Evolutionary conservation across 2,797 vertebrate genomes (phyloP), one percentile per base, ranked within the genome.

Genomic region (Sebastes variabilis): DNA sequence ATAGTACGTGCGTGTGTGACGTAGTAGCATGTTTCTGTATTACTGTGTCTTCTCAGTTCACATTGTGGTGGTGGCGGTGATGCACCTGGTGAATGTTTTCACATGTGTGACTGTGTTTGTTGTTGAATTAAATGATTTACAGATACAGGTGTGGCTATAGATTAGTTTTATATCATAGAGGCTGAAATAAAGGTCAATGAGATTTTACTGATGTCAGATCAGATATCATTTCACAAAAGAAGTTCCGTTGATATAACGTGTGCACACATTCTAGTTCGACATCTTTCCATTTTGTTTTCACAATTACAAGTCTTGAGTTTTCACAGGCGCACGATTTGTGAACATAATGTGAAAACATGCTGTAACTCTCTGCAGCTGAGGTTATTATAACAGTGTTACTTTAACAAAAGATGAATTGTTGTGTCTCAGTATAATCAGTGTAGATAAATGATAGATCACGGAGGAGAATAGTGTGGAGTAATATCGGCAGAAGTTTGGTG

Each of bases 1-100:
- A 65, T 22, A 24, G 11, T 3, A 1, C 4, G 22, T 54, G 14
- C 14, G 11, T 32, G n/a, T 65, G 12, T 52, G 74, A 77, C 18
- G 22, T 77, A 38, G 38, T 22, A 20, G 9, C 5, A 2, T 46
- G 38, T 75, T 77, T 84, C 75, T 79, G 8, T 75, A 38, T 80
- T 71, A 79, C 61, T 38, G 0, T 27, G 18, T 2, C 6, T 14
- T 49, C 30, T 32, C 56, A n/a, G 61, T 55, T 59, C 12, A 29
- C 54, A 3, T 16, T 27, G 11, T 18, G 52, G 71, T 11, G 59
- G 69, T 59, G 25, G 11, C 10, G 52, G 71, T 11, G 59, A 66
- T 59, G 25, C 66, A 87, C 20, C 77, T 80, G 36, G 5, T 20
- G 18, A 11, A 66, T 46, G 8, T 18, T 66, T 46, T 46, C 14